A percentile compares a stretch with the other conserved stretches of the same genome.
phyloP scores from a whole-genome alignment of 2,113 vertebrate species.

The Stegastes partitus region DNA sequence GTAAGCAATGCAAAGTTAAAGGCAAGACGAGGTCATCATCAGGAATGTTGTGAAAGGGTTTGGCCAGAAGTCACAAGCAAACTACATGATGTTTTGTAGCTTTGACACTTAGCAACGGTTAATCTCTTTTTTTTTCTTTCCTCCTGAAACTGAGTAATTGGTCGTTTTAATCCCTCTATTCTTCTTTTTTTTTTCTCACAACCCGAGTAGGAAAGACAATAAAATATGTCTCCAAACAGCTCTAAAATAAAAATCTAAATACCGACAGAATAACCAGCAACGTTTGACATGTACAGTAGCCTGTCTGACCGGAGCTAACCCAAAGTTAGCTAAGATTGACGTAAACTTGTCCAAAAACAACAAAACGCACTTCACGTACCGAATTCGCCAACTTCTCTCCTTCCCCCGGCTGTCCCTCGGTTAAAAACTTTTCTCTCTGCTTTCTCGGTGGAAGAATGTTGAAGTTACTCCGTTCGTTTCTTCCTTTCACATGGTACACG shows the following conservation, averaged over 20 bases:
- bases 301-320: background rate
- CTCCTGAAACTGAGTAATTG: too few relatives aligned
- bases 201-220: background rate
- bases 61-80: background rate
- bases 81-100: background rate
- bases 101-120: background rate
- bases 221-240: background rate
- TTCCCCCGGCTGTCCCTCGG: background rate
- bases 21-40: background rate
- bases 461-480: slow-evolving; percentile 27
- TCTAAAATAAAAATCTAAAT: background rate
- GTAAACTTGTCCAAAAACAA: slow-evolving; percentile 34
- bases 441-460: background rate
- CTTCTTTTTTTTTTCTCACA: too few relatives aligned
- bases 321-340: slow-evolving; percentile 15
- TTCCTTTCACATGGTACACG: slow-evolving; percentile 66
- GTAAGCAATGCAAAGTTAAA: background rate
- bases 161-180: background rate
- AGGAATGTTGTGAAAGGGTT: background rate
- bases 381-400: slow-evolving; percentile 48
- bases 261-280: too few relatives aligned
- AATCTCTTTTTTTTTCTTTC: too few relatives aligned
- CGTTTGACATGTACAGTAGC: background rate
- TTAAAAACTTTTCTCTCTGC: background rate
- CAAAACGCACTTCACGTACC: slow-evolving; percentile 64